Evolutionary conservation across 2,797 vertebrate genomes (phyloP), one percentile per base, ranked within the genome.

Genomic region (Hafferia zeledoni): DNA sequence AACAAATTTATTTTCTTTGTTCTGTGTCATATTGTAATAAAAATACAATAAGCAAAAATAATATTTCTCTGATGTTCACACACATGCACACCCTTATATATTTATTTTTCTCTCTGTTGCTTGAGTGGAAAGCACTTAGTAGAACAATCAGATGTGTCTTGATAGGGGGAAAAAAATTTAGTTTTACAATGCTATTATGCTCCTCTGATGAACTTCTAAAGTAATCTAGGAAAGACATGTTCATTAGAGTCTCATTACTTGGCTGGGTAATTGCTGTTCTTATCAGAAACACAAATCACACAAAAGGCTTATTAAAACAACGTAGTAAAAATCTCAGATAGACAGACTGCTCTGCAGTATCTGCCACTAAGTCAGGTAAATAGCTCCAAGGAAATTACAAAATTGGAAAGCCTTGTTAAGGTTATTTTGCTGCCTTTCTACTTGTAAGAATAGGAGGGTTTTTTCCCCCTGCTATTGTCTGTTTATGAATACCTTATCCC

Each of bases 171-270:
- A 56, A 82, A 53, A 41, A 77, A 77, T 80, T 93, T 85, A 86
- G 49, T 84, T 96, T 96, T 95, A 83, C 27, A 89, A 81, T 74
- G 67, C 46, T 87, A 95, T 91, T 68, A 92, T 69, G 74, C 28
- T 95, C 76, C 65, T 95, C 68, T 76, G 89, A 83, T 92, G 39
- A 85, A 96, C 93, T 96, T 93, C 67, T 78, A 92, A 95, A 93
- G 91, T 94, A 95, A 97, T 97, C 94, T 94, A 83, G 90, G 94
- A 95, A 90, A 96, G 94, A 87, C 93, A 89, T 95, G 85, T 92
- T 98, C 97, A 98, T 98, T 98, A 98, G 93, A 91, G 83, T 91
- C 95, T 97, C 95, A 96, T 98, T 97, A 97, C 93, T 96, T 95
- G 93, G 81, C 85, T 94, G 65, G 90, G 74, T 97, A 98, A 98